Evolutionary conservation across 2,797 vertebrate genomes (phyloP).

Genomic region (Sternarchorhynchus goeldii): DNA sequence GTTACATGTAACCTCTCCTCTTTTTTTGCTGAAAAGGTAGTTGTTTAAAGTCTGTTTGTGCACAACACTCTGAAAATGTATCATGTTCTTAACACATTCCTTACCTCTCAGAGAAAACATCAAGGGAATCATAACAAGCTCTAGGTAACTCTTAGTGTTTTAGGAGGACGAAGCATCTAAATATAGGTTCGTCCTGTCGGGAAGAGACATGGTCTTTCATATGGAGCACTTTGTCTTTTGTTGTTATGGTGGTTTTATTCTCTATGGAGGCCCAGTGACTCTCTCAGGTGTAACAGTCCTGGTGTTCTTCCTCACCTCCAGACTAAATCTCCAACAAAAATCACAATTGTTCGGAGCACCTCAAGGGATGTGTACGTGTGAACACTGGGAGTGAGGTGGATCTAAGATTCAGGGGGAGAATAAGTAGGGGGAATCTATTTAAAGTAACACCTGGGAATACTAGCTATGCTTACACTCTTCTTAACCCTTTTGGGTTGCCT

Average conservation of each 20-base stretch:
- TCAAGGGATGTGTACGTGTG: slow-evolving; percentile 13
- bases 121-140: slow-evolving; percentile 36
- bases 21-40: slow-evolving; percentile 50
- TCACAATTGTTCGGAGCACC: slow-evolving; percentile 25
- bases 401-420: slow-evolving; percentile 33
- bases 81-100: slow-evolving; percentile 2
- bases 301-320: slow-evolving; percentile 24
- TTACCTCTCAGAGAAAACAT: slow-evolving; percentile 20
- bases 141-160: slow-evolving; percentile 9
- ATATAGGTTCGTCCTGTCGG: slow-evolving; percentile 35
- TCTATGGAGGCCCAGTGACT: slow-evolving; percentile 10
- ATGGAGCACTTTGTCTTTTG: slow-evolving; percentile 5
- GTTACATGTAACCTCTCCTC: slow-evolving; percentile 39
- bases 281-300: slow-evolving; percentile 13
- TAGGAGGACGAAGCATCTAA: slow-evolving; percentile 3
- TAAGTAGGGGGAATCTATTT: slow-evolving; percentile 37
- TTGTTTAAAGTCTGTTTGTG: slow-evolving; percentile 53
- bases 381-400: slow-evolving; percentile 18
- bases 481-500: slow-evolving; percentile 34
- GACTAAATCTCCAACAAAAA: slow-evolving; percentile 23
- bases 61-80: slow-evolving; percentile 19
- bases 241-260: slow-evolving; percentile 29
- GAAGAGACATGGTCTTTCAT: slow-evolving; percentile 8
- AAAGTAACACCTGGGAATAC: slow-evolving; percentile 45
- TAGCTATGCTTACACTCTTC: slow-evolving; percentile 29